Percentiles rank a stretch among this genome's conserved stretches.
Evolutionary conservation across 2,797 vertebrate species (phyloP).

Genomic region (Cercopithecus diana): DNA sequence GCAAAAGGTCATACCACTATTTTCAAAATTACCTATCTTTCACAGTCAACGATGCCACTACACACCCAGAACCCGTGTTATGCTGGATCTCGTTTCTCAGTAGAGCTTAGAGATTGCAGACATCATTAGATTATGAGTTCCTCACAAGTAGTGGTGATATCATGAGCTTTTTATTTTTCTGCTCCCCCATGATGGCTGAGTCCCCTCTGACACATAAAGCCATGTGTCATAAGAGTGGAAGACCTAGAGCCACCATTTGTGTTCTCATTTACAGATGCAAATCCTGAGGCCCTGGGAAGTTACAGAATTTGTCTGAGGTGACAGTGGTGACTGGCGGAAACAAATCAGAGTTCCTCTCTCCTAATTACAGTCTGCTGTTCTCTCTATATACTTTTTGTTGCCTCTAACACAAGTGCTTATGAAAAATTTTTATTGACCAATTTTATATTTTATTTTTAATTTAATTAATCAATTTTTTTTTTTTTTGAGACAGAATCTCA

Average conservation of each 20-base stretch:
- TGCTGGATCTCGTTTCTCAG: not conserved
- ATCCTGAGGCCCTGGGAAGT: not conserved
- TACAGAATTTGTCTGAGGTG: not conserved
- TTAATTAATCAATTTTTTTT: not conserved
- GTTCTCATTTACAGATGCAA: not conserved
- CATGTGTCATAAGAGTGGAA: not conserved
- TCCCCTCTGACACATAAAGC: not conserved
- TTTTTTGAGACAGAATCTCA: too few relatives aligned
- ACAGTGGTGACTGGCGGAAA: not conserved
- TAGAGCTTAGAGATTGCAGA: not conserved
- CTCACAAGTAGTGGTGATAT: rapidly evolving
- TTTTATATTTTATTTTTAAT: not conserved
- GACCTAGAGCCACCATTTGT: not conserved
- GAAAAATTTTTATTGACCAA: not conserved
- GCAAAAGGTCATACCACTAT: not conserved
- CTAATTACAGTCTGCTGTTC: not conserved
- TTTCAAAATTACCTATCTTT: not conserved
- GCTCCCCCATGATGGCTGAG: not conserved
- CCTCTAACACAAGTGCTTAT: not conserved
- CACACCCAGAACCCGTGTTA: rapidly evolving
- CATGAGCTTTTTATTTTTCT: not conserved
- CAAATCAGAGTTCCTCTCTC: not conserved
- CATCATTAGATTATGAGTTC: not conserved
- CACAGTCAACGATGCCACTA: not conserved
- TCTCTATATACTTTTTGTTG: not conserved